Percentiles rank a stretch among this genome's conserved stretches.
Conservation (phyloP, 2,888 invertebrate species). For the Cheilosia grossa region DNA sequence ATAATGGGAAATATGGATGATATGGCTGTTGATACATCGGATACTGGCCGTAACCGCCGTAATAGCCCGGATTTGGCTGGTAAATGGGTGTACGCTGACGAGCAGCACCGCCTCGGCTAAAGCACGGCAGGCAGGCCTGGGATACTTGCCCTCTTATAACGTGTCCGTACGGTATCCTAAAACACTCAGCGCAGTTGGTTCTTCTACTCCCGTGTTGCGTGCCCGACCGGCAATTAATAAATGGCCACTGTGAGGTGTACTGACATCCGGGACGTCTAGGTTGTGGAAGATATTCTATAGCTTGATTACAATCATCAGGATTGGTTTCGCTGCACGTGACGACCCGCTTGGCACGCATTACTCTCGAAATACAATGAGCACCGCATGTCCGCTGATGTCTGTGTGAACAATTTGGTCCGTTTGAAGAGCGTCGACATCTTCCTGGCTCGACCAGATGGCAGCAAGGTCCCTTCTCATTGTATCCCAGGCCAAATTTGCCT, state of each 20-base stretch:
- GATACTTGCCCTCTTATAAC: conserved; percentile 54
- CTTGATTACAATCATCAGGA: conserved; percentile 76
- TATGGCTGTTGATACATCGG: conserved; percentile 10
- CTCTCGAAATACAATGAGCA: conserved; percentile 79
- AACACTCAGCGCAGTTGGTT: conserved; percentile 28
- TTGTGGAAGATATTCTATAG: conserved; percentile 78
- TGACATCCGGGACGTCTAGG: conserved; percentile 64
- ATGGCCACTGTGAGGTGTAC: conserved; percentile 77
- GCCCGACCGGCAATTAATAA: conserved; percentile 48
- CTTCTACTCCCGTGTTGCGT: neutral
- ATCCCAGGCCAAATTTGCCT: conserved; percentile 81
- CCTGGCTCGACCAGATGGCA: conserved; percentile 78
- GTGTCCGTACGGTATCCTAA: conserved; percentile 32
- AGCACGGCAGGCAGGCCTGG: conserved; percentile 32
- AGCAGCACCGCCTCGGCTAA: neutral
- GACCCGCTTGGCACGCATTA: conserved; percentile 78
- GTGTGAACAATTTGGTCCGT: conserved; percentile 75
- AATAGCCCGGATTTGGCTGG: neutral
- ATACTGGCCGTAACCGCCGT: conserved; percentile 7
- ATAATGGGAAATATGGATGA: conserved; percentile 16
- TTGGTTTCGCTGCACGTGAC: conserved; percentile 75
- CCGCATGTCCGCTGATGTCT: conserved; percentile 80
- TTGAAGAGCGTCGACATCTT: conserved; percentile 70
- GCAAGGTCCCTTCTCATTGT: conserved; percentile 80
- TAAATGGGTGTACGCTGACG: neutral